phyloP scores from a whole-genome alignment of 2,888 invertebrate species.

The Herminia tarsipennalis region DNA sequence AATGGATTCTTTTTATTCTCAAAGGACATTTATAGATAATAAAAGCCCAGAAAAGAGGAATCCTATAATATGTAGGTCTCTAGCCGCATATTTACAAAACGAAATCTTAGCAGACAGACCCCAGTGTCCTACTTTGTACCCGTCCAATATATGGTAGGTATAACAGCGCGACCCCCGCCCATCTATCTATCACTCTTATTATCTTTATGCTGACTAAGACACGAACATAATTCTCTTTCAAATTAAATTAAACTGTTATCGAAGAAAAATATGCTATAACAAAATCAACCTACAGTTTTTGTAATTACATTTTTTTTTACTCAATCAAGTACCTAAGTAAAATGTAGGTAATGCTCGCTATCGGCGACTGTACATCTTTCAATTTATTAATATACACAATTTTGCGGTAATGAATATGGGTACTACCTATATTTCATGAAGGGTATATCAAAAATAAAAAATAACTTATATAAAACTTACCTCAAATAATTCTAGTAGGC shows the following conservation, averaged over 20 bases:
- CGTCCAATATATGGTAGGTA: conserved; percentile 29
- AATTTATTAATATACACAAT: too few species aligned
- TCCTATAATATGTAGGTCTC: conserved; percentile 2
- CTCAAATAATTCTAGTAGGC: conserved; percentile 31
- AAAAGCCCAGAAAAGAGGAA: neutral
- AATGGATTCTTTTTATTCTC: too few species aligned
- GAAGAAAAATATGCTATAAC: too few species aligned
- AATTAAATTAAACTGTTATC: conserved; percentile 19
- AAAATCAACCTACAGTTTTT: too few species aligned
- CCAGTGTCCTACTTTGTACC: conserved; percentile 16
- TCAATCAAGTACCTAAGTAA: too few species aligned
- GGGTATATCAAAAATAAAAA: too few species aligned
- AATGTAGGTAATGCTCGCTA: too few species aligned
- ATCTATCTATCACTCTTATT: conserved; percentile 56
- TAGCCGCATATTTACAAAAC: conserved; percentile 13
- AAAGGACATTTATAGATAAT: too few species aligned
- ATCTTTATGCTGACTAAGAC: conserved; percentile 61
- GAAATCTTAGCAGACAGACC: conserved; percentile 13
- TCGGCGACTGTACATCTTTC: too few species aligned
- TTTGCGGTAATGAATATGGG: too few species aligned
- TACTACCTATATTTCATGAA: too few species aligned
- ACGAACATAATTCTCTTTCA: conserved; percentile 21
- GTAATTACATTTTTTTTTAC: too few species aligned
- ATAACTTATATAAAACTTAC: conserved; percentile 29
- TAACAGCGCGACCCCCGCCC: conserved; percentile 32